Conservation (phyloP, 1,140 invertebrate species). For the Centruroides vittatus region DNA sequence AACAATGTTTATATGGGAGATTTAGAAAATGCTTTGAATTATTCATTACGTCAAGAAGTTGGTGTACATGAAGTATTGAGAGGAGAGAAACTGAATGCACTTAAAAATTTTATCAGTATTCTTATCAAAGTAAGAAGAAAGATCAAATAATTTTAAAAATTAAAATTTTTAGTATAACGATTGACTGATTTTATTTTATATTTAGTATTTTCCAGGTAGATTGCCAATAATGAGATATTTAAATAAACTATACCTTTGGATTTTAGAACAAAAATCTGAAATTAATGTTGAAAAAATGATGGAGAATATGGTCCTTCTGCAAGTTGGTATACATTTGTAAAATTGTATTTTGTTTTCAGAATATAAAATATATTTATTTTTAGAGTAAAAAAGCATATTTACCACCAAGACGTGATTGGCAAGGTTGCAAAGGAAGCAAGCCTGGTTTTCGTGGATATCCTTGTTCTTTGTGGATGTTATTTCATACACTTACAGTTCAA, state of each 20-base stretch:
- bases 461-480: conserved; percentile 88
- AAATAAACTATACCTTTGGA: neutral
- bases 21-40: conserved; percentile 64
- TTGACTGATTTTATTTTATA: neutral
- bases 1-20: conserved; percentile 59
- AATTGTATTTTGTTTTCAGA: neutral
- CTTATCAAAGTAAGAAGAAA: conserved; percentile 35
- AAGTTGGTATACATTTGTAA: conserved; percentile 29
- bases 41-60: conserved; percentile 67
- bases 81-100: conserved; percentile 49
- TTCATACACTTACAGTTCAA: conserved; percentile 81
- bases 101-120: conserved; percentile 54
- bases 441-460: conserved; percentile 69
- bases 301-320: conserved; percentile 43
- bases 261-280: neutral
- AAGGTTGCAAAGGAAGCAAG: conserved; percentile 65
- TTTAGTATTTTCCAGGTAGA: conserved; percentile 8
- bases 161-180: neutral
- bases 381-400: conserved; percentile 12
- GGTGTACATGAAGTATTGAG: conserved; percentile 46
- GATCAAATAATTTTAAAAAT: neutral
- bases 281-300: neutral
- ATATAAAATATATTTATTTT: neutral
- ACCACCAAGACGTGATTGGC: conserved; percentile 45
- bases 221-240: neutral